phyloP scores from a whole-genome alignment of 2,797 vertebrate species.

The Sebastes goodei region DNA sequence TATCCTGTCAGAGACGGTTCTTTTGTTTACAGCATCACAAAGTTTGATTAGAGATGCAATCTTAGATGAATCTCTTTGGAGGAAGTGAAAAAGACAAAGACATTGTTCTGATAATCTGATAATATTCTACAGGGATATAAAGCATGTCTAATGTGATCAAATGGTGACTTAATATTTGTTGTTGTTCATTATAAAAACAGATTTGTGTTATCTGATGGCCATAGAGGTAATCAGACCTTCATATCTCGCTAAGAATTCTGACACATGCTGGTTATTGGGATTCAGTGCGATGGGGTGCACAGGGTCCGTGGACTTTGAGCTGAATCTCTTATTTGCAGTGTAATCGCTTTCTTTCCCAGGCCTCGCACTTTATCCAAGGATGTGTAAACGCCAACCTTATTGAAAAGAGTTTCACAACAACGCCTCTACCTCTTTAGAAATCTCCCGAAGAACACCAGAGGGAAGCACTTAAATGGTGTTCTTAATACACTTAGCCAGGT shows the following conservation, averaged over 20 bases:
- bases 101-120: background rate
- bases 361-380: background rate
- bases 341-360: background rate
- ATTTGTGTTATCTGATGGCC: background rate
- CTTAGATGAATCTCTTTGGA: background rate
- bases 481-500: constrained; percentile 37
- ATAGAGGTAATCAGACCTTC: background rate
- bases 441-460: constrained; percentile 1
- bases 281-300: background rate
- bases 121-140: background rate
- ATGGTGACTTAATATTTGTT: background rate
- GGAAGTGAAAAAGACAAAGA: background rate
- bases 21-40: constrained; percentile 13
- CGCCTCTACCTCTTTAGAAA: constrained; percentile 10
- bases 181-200: background rate
- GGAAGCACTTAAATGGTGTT: constrained; percentile 37
- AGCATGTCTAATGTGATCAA: background rate
- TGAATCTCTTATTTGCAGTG: background rate
- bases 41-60: constrained; percentile 20
- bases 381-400: constrained; percentile 20
- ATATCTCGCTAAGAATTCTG: background rate
- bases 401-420: constrained; percentile 15
- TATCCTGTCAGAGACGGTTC: constrained; percentile 28
- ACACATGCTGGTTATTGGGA: background rate
- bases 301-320: background rate